Evolutionary conservation across 1,140 invertebrate species (phyloP), one percentile per base, ranked within the genome.

Genomic region (Conopomorpha cramerella): DNA sequence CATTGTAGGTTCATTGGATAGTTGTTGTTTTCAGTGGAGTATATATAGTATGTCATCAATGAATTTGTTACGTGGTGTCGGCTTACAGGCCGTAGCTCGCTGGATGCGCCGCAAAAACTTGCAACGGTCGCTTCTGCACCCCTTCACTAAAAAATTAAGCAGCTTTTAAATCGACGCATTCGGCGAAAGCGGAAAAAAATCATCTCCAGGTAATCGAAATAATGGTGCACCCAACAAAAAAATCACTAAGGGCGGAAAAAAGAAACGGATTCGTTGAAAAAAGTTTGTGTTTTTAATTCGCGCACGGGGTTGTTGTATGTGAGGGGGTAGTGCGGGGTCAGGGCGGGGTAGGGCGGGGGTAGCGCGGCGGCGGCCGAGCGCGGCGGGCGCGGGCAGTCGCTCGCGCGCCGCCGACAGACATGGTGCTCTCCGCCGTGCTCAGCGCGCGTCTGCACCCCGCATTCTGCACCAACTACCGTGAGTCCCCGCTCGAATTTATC

Each of bases 151-250:
- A 71, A 71, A 67, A 66, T 59, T 67, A 71, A 71, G 63, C 66
- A 67, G 70, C 70, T 74, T 71, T 71, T 70, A 70, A 66, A 62
- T 62, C 52, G 47, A 52, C 58, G 56, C 46, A 38, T 46, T 46
- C 52, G 48, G 33, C 46, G 46, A 52, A 52, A 49, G 43, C 42
- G 38, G 44, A 56, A 56, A 64, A 66, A 70, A 67, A 52, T 49
- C 55, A 67, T 65, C 70, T 66, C n/a, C 70, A 74, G 70, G 70
- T 74, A 74, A 71, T 68, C 61, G 63, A 63, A 67, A 73, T 67
- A 73, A 73, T 70, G 48, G 65, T 59, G 62, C 60, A 51, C 42
- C 40, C 48, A 57, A 58, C 55, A 71, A 73, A 74, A 74, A 74
- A 74, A 71, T 65, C 63, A 67, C 66, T 62, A 65, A 67, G 64